Base-by-base conservation (phyloP, 2,888 invertebrate genomes). In the Prionchulus punctatus region DNA sequence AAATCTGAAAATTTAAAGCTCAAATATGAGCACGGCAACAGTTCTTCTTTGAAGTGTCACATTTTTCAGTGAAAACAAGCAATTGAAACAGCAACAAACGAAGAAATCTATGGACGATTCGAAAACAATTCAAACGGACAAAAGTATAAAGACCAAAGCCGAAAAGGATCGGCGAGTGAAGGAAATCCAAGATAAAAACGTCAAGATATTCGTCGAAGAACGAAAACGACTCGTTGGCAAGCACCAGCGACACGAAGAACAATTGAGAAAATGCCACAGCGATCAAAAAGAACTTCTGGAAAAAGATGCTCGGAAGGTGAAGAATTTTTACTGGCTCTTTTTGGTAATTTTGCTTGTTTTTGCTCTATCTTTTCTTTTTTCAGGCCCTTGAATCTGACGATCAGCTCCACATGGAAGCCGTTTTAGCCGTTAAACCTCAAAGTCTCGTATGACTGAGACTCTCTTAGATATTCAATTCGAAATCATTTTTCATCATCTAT, bases 31-130 rank as follows among this genome's bases (percentile, higher is more conserved):
- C n/a, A n/a, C n/a, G n/a, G n/a, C n/a, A n/a, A n/a, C n/a, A n/a
- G n/a, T n/a, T n/a, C n/a, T n/a, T n/a, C n/a, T n/a, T n/a, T n/a
- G n/a, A n/a, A n/a, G 64, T 31, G 2, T 21, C 36, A 36, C 36
- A 18, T 18, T 49, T 21, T 53, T 27, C 71, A 85, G 88, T 62
- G 96, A 96, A 70, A 81, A 87, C 68, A 98, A 96, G 72, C 94
- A 96, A 61, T 82, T 98, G 81, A 92, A 91, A 71, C 80, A 83
- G 3, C 81, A 84, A 56, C 98, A 98, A 75, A 91, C 94, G 2
- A 92, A 91, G 76, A 82, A 86, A 66, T 92, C 92, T 53, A 89
- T 98, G 65, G 98, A 98, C 73, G 92, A 94, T 25, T 87, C 87
- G 70, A 88, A 88, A 75, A 89, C 88, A 71, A 91, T 98, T 49